Evolutionary conservation across 2,797 vertebrate genomes (phyloP).

Genomic region (Morus bassanus): DNA sequence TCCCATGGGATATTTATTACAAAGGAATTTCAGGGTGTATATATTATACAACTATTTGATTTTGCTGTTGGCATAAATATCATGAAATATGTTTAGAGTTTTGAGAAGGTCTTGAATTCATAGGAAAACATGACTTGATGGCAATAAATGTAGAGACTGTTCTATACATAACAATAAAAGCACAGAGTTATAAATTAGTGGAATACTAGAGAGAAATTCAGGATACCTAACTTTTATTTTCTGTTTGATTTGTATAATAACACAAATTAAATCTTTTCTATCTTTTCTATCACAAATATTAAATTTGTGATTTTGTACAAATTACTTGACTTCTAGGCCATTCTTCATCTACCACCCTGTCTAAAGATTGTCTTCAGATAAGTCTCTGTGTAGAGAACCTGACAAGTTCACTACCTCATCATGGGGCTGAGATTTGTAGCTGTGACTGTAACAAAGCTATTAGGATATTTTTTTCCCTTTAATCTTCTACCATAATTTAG

Average conservation of each 20-base stretch:
- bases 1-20: background rate
- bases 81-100: background rate
- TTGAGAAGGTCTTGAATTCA: background rate
- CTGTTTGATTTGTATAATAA: background rate
- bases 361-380: background rate
- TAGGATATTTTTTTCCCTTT: background rate
- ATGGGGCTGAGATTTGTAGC: background rate
- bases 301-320: background rate
- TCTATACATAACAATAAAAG: background rate
- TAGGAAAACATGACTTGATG: background rate
- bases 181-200: background rate
- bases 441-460: background rate
- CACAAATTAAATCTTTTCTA: background rate
- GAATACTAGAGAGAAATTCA: background rate
- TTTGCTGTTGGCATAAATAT: background rate
- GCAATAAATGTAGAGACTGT: background rate
- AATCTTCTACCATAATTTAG: background rate
- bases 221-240: background rate
- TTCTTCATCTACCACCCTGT: background rate
- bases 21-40: background rate
- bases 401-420: background rate
- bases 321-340: background rate
- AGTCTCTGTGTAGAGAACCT: background rate
- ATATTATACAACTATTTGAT: background rate
- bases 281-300: background rate